Evolutionary conservation across 92 coral and sea anemone genomes (phyloP), one percentile per base, ranked within the genome.

Genomic region (Phenganax marumi): DNA sequence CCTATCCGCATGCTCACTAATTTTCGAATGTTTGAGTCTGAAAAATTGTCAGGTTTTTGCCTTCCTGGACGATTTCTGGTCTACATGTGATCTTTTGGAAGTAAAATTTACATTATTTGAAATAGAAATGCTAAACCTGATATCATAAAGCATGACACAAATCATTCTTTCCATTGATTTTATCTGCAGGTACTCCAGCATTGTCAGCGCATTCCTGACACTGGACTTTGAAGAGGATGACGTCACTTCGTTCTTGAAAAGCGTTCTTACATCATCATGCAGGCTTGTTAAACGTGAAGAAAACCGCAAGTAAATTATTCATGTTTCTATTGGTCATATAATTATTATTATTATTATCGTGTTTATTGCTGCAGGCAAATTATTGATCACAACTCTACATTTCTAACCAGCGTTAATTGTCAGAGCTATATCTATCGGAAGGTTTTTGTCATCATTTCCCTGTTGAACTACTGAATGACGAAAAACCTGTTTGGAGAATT

Each of bases 151-250:
- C 26, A 17, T 65, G 26, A 17, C 18, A 65, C 25, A 33, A 19
- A 24, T 39, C n/a, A 12, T 73, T 43, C 19, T 16, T 9, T 16
- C 57, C 13, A 3, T 24, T 84, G 82, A 7, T 65, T 39, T 64
- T 76, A 13, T 49, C 73, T 55, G 48, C 82, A 96, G 99, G 88
- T 89, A 61, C 69, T 76, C 84, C 3, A 68, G 87, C 48, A 89
- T 92, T 57, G 99, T 91, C 33, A 86, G 73, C 53, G 88, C 82
- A 49, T 96, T 96, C 85, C 74, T 96, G 76, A 84, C 77, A 50
- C 90, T 92, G 74, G 89, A 96, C 77, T 66, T 91, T 65, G 96
- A 96, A 12, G 81, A 91, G 52, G 91, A 79, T 50, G 91, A 92
- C 66, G 84, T 84, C 33, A 89, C 85, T 39, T 76, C 56, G 12